phyloP scores from a whole-genome alignment of 2,797 vertebrate species.

The Urosaurus nigricauda region DNA sequence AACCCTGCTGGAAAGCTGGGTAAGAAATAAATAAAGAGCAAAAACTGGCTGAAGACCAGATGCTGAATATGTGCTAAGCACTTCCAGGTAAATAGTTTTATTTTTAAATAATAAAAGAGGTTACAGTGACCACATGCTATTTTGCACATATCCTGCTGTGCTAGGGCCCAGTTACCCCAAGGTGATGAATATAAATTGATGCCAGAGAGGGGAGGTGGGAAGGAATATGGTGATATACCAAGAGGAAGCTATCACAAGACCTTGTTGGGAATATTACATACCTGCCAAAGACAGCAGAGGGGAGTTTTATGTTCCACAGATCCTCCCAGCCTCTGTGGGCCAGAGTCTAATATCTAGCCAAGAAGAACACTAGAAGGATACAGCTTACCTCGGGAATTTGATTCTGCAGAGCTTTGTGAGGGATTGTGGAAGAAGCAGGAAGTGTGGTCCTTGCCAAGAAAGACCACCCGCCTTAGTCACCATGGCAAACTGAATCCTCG shows the following conservation, averaged over 20 bases:
- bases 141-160: slow-evolving; percentile 53
- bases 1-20: slow-evolving; percentile 67
- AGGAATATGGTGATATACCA: slow-evolving; percentile 55
- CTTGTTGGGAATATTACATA: slow-evolving; percentile 5
- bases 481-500: slow-evolving; percentile 1
- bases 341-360: not conserved
- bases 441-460: not conserved
- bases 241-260: slow-evolving; percentile 49
- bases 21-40: slow-evolving; percentile 33
- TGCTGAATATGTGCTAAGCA: slow-evolving; percentile 61
- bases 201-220: slow-evolving; percentile 41
- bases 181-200: slow-evolving; percentile 28
- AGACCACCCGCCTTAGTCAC: not conserved
- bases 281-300: slow-evolving; percentile 65
- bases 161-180: slow-evolving; percentile 37
- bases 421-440: not conserved
- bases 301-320: slow-evolving; percentile 53
- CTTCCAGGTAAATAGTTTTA: slow-evolving; percentile 68
- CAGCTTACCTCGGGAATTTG: not conserved
- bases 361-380: slow-evolving; percentile 35
- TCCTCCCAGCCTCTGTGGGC: slow-evolving; percentile 8
- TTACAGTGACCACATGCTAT: slow-evolving; percentile 33
- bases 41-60: slow-evolving; percentile 51
- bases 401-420: slow-evolving; percentile 11
- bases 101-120: slow-evolving; percentile 46